These are phyloP conservation scores for Chamaetylas fuelleborni DNA, from an alignment of 2,113 vertebrate genomes.

Conservation along the genomic window DNA sequence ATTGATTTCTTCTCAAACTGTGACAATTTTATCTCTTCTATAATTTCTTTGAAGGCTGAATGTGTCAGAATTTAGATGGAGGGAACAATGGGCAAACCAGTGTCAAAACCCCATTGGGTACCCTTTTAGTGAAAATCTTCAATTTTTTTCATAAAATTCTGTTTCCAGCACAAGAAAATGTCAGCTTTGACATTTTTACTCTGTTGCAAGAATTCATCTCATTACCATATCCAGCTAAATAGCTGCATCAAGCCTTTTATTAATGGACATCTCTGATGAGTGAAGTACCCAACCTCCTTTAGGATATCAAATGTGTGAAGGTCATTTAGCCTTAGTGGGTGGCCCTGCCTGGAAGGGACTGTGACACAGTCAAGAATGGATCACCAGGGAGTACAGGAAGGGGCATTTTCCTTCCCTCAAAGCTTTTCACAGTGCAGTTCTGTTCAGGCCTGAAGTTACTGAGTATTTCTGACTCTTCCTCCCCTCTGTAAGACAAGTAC, in stretches of 20 bases:
- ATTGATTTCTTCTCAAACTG: not conserved
- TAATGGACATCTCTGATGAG: not conserved
- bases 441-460: not conserved
- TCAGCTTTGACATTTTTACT: not conserved
- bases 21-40: not conserved
- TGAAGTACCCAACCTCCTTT: not conserved
- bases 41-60: not conserved
- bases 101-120: not conserved
- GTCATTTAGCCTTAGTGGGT: accelerated
- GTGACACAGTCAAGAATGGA: not conserved
- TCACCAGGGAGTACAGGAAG: not conserved
- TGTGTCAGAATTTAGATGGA: not conserved
- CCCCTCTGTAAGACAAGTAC: not conserved
- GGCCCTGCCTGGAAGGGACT: not conserved
- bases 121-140: not conserved
- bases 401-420: not conserved
- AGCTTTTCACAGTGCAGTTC: not conserved
- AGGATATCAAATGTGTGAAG: not conserved
- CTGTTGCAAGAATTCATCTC: not conserved
- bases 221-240: not conserved
- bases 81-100: not conserved
- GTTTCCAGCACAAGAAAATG: not conserved
- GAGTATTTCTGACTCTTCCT: not conserved
- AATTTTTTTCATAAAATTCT: not conserved
- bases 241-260: not conserved